Conservation (phyloP, 2,797 vertebrate species). For the Hoplostethus mediterraneus region DNA sequence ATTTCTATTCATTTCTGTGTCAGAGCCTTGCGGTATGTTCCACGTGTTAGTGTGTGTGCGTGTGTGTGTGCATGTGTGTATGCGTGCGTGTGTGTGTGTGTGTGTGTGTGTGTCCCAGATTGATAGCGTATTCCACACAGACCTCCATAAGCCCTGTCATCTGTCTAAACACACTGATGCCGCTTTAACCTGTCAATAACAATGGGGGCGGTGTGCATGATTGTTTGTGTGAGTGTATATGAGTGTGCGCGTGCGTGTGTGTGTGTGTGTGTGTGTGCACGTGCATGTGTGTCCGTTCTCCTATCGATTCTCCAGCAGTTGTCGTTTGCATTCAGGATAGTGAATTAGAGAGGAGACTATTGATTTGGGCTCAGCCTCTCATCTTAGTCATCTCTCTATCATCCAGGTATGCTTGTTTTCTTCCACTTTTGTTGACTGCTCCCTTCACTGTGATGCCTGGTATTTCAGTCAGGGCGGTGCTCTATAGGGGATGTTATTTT, state of each 20-base stretch:
- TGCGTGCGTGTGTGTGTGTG: slow-evolving; percentile 24
- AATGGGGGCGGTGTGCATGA: slow-evolving; percentile 57
- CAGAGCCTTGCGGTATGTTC: slow-evolving; percentile 34
- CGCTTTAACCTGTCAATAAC: slow-evolving; percentile 84
- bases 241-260: slow-evolving; percentile 5
- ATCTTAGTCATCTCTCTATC: slow-evolving; percentile 82
- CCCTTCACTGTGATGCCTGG: slow-evolving; percentile 29
- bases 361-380: slow-evolving; percentile 80
- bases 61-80: slow-evolving; percentile 22
- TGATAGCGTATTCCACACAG: slow-evolving; percentile 78
- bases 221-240: slow-evolving; percentile 37
- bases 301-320: slow-evolving; percentile 80
- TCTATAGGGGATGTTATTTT: slow-evolving; percentile 28
- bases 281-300: slow-evolving; percentile 49
- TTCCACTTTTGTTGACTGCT: slow-evolving; percentile 37
- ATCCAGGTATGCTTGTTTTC: slow-evolving; percentile 52
- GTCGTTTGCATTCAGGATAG: slow-evolving; percentile 85
- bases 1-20: slow-evolving; percentile 4
- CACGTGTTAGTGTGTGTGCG: slow-evolving; percentile 33
- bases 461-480: background rate
- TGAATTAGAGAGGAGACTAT: slow-evolving; percentile 85
- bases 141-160: slow-evolving; percentile 79
- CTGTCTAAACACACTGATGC: slow-evolving; percentile 84
- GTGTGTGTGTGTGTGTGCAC: background rate
- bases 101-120: slow-evolving; percentile 41